Percentiles rank a stretch among this genome's conserved stretches.
Conservation (phyloP, 2,888 invertebrate species). For the Trichacis sp. region DNA sequence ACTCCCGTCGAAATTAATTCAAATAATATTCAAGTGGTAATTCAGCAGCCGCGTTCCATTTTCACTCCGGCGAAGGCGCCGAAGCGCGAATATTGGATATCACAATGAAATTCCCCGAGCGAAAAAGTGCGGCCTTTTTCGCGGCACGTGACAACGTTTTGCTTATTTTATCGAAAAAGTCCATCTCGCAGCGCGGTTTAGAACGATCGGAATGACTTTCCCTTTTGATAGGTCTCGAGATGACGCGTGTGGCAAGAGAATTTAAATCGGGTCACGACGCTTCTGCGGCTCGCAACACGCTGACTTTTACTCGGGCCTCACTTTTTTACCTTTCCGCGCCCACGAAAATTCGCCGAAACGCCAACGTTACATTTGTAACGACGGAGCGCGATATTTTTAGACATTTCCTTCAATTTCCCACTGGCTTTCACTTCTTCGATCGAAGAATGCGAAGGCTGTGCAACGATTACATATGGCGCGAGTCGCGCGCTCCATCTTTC, state of each 20-base stretch:
- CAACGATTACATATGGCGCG: constrained; percentile 43
- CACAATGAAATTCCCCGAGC: not conserved
- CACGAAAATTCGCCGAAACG: not conserved
- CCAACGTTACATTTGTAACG: not conserved
- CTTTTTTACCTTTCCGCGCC: too few species aligned
- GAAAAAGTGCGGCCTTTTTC: not conserved
- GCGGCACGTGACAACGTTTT: constrained; percentile 26
- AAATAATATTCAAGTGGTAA: not conserved
- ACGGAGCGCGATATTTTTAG: constrained; percentile 46
- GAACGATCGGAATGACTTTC: constrained; percentile 44
- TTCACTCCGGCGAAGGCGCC: not conserved
- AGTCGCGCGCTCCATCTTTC: constrained; percentile 32
- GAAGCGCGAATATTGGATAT: not conserved
- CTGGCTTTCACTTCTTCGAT: constrained; percentile 62
- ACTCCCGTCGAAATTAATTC: not conserved
- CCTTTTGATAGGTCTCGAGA: constrained; percentile 42
- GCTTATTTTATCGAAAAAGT: constrained; percentile 18
- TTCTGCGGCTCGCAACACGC: constrained; percentile 24
- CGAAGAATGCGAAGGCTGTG: constrained; percentile 65
- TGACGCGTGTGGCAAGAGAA: constrained; percentile 42
- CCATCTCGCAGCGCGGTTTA: constrained; percentile 25
- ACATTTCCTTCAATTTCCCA: constrained; percentile 63
- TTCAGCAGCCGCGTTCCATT: not conserved
- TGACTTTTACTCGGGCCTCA: constrained; percentile 20
- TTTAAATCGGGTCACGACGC: constrained; percentile 42